These are phyloP conservation scores for Sebastes reedi DNA, from an alignment of 2,797 vertebrate species.

Conservation along the genomic window DNA sequence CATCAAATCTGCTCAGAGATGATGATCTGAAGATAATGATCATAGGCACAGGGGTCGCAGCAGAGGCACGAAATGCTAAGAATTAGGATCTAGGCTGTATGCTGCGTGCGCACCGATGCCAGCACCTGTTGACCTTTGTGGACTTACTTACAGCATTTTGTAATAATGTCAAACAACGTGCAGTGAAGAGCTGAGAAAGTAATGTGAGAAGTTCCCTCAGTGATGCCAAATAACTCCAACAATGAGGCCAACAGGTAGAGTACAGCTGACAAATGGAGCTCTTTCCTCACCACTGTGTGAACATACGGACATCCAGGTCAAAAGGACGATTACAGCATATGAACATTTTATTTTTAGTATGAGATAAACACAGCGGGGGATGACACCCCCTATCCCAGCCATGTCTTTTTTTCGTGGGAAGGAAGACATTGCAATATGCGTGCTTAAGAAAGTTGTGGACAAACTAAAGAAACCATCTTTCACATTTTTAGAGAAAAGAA, in stretches of 20 bases:
- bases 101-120: neutral
- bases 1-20: slow-evolving; percentile 25
- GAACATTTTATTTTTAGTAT: neutral
- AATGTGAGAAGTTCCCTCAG: neutral
- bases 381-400: neutral
- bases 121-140: neutral
- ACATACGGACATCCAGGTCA: neutral
- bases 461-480: neutral
- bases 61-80: neutral
- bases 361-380: neutral
- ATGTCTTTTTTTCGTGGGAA: neutral
- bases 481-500: neutral
- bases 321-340: neutral
- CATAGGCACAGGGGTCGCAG: neutral
- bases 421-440: neutral
- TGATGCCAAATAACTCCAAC: neutral
- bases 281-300: neutral
- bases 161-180: neutral
- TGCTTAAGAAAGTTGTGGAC: neutral
- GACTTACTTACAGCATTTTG: neutral
- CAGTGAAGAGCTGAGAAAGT: neutral
- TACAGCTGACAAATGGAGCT: neutral
- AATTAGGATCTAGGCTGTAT: neutral
- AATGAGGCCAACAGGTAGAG: neutral
- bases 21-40: neutral